phyloP scores from a whole-genome alignment of 2,797 vertebrate species.

The Enteromius radiatus region DNA sequence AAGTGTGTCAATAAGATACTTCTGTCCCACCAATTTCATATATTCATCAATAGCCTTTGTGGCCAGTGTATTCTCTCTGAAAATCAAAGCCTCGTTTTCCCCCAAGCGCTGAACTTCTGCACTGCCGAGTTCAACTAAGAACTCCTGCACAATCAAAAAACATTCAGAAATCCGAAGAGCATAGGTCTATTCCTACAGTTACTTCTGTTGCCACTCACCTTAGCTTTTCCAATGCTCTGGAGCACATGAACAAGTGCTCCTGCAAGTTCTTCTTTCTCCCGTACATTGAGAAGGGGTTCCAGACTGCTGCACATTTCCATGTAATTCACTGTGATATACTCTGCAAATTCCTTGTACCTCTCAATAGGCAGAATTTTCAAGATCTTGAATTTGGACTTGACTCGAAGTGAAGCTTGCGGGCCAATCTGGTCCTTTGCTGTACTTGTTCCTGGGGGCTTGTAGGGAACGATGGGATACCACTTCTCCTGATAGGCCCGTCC shows the following conservation, averaged over 20 bases:
- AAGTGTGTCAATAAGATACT: conserved; percentile 91
- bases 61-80: conserved; percentile 94
- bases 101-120: conserved; percentile 90
- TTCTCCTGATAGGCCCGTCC: conserved; percentile 82
- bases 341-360: conserved; percentile 93
- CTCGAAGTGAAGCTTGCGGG: conserved; percentile 78
- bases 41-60: conserved; percentile 98
- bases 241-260: conserved; percentile 88
- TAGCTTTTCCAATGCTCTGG: conserved; percentile 91
- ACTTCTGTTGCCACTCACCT: conserved; percentile 75
- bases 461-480: conserved; percentile 85
- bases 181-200: background rate
- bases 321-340: conserved; percentile 90
- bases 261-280: conserved; percentile 92
- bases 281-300: conserved; percentile 85
- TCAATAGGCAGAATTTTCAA: conserved; percentile 89
- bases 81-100: conserved; percentile 89
- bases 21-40: conserved; percentile 96
- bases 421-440: conserved; percentile 71
- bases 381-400: conserved; percentile 85
- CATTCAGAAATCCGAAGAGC: background rate
- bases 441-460: conserved; percentile 63
- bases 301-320: conserved; percentile 83
- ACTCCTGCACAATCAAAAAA: conserved; percentile 77
- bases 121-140: conserved; percentile 88